Base-by-base conservation (phyloP, 2,797 vertebrate species). In the Mycteria americana region DNA sequence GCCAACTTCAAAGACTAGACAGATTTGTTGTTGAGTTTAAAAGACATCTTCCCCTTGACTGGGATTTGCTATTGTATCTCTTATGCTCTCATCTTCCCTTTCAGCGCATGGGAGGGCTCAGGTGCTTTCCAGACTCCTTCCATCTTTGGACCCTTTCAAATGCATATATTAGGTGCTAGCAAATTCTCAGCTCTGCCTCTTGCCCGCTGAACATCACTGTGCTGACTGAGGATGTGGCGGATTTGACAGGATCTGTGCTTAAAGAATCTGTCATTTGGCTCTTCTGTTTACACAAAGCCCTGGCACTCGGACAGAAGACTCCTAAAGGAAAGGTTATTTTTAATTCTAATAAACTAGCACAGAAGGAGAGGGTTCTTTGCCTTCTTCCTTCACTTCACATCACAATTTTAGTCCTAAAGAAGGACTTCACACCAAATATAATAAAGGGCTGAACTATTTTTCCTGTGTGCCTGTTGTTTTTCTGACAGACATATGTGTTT, bases 1-100 rank as follows among this genome's bases (percentile, higher is more conserved):
- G 87, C 31, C 73, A 91, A 2, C 96, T 95, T 96, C 91, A 96
- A 95, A 97, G 96, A 76, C 39, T 22, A 88, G 87, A 91, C 28
- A 48, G 91, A 97, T 94, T 84, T 86, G 87, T 80, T 77, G 72
- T 73, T 88, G 89, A 91, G 57, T 85, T 96, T 89, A 73, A 89
- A 89, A 84, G 65, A 69, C 93, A 89, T 95, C 94, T 92, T 96
- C 84, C 67, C 51, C 89, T 94, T 81, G 87, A 78, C 68, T 72
- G 51, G 82, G 89, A 96, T 96, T 96, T 94, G 82, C 92, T 95
- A 3, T 95, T 92, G 76, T 81, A 79, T 86, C 89, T 75, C 73
- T 81, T 72, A 41, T 22, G 48, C 43, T 89, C 87, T 86, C 78
- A 78, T 91, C 94, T 92, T 91, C 79, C 43, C 45, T 72, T 78